These are phyloP conservation scores for Scylla paramamosain DNA, from an alignment of 1,140 invertebrate species.

Conservation along the genomic window DNA sequence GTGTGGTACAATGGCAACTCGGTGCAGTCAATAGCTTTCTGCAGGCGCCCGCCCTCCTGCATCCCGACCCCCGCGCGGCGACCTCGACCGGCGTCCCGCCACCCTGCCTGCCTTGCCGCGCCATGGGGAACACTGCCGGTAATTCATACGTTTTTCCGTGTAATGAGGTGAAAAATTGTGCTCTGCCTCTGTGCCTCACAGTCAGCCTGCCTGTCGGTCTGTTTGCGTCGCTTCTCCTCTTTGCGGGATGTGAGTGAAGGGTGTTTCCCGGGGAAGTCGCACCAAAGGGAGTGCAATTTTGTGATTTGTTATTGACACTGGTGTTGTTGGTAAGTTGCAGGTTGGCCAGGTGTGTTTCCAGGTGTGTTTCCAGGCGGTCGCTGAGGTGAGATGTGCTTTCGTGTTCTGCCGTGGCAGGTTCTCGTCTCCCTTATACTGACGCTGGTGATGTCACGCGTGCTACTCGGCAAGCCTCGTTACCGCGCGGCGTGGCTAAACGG, in stretches of 20 bases:
- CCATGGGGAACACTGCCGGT: background rate
- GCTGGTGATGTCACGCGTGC: background rate
- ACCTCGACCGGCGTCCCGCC: background rate
- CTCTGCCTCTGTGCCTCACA: background rate
- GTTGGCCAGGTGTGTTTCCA: no score
- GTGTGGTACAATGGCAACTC: slow-evolving; percentile 70
- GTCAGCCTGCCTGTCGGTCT: background rate
- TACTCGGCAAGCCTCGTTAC: background rate
- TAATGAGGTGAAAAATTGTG: slow-evolving; percentile 23
- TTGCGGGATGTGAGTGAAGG: no score
- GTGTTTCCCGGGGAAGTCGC: background rate
- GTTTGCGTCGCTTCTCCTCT: background rate
- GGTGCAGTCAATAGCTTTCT: slow-evolving; percentile 65
- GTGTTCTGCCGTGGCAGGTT: no score
- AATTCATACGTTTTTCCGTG: background rate
- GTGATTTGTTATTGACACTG: no score
- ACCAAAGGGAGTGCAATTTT: no score
- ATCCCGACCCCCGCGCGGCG: background rate
- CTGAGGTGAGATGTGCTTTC: no score
- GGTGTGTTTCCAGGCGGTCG: no score
- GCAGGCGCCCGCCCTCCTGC: background rate
- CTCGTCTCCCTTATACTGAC: no score
- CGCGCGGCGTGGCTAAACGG: background rate
- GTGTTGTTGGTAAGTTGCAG: no score
- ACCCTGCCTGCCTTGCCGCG: background rate